Percentiles rank a stretch among this genome's conserved stretches.
These are phyloP conservation scores for Phrynocephalus vlangalii DNA, from an alignment of 2,797 vertebrate species.

Conservation along the genomic window DNA sequence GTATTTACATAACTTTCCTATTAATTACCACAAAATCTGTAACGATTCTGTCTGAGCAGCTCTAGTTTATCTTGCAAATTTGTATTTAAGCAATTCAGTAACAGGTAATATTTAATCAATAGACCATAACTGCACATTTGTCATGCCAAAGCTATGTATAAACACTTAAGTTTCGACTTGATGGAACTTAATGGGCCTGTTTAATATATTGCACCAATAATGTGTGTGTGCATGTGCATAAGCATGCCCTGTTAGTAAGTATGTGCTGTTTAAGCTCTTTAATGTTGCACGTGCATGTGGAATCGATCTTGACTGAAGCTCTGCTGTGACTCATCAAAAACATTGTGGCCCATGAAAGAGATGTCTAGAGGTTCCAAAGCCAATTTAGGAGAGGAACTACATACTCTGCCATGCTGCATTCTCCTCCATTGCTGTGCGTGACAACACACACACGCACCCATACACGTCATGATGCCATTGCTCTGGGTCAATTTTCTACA, in stretches of 20 bases:
- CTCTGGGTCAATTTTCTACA: not conserved
- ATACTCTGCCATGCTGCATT: not conserved
- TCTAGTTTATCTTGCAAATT: slow-evolving; percentile 73
- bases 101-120: slow-evolving; percentile 72
- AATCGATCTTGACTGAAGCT: slow-evolving; percentile 26
- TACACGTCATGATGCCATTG: not conserved
- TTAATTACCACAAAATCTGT: slow-evolving; percentile 79
- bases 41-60: slow-evolving; percentile 63
- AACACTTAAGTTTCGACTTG: slow-evolving; percentile 64
- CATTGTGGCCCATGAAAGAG: slow-evolving; percentile 12
- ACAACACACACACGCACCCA: not conserved
- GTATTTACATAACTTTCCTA: slow-evolving; percentile 80
- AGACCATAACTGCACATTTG: slow-evolving; percentile 69
- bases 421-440: not conserved
- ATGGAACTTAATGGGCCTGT: slow-evolving; percentile 56
- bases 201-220: slow-evolving; percentile 38
- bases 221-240: not conserved
- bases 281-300: not conserved
- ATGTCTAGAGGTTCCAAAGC: not conserved
- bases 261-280: slow-evolving; percentile 38
- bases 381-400: not conserved
- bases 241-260: slow-evolving; percentile 35
- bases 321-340: slow-evolving; percentile 22
- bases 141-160: slow-evolving; percentile 69
- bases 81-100: slow-evolving; percentile 71